Percentiles rank a stretch among this genome's conserved stretches.
These are phyloP conservation scores for Mystacornis crossleyi DNA, from an alignment of 2,113 vertebrate genomes.

Conservation along the genomic window DNA sequence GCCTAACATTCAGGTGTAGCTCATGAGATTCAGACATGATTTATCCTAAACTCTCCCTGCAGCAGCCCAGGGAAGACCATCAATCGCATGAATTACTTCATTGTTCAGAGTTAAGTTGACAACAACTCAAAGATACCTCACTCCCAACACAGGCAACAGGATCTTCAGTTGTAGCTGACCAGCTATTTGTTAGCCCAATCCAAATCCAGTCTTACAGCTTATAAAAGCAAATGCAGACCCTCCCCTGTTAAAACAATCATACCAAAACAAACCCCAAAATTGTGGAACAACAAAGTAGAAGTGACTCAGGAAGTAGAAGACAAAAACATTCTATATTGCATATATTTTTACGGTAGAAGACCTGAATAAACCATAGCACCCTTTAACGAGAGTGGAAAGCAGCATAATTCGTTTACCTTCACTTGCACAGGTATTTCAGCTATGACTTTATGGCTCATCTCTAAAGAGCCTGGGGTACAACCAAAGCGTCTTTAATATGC, in stretches of 20 bases:
- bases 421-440: not conserved
- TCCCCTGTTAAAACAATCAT: not conserved
- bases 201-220: not conserved
- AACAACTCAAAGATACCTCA: constrained; percentile 39
- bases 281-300: not conserved
- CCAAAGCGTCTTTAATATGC: not conserved
- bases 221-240: not conserved
- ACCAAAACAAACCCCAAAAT: no score
- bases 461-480: not conserved
- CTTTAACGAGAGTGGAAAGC: not conserved
- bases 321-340: not conserved
- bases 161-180: not conserved
- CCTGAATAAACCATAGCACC: not conserved
- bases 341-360: not conserved
- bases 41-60: not conserved
- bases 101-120: constrained; percentile 1
- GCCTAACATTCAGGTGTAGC: not conserved
- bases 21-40: not conserved
- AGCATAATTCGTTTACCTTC: not conserved
- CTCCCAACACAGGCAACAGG: not conserved
- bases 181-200: not conserved
- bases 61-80: not conserved
- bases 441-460: not conserved
- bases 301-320: not conserved
- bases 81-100: constrained; percentile 32